Conservation (phyloP, 92 coral and sea anemone genomes). For the Bergia sp. region DNA sequence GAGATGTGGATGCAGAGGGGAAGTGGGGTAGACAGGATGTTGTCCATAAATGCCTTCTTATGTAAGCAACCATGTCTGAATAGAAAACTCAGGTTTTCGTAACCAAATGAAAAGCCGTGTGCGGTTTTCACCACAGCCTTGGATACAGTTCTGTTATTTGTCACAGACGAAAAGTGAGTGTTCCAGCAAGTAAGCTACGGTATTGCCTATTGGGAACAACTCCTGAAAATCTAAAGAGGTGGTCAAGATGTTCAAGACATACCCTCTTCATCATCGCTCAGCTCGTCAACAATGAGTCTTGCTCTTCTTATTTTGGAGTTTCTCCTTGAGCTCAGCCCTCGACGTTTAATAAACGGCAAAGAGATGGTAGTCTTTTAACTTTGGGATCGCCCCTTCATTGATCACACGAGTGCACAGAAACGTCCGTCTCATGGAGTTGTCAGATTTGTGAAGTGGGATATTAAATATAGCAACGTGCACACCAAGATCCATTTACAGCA, state of each 20-base stretch:
- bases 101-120: constrained; percentile 53
- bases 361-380: not conserved
- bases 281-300: not conserved
- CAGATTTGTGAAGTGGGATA: no score
- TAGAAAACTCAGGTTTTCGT: constrained; percentile 61
- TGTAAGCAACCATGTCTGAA: constrained; percentile 61
- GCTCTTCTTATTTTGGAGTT: not conserved
- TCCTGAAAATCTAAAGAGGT: not conserved
- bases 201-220: not conserved
- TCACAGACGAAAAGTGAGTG: constrained; percentile 42
- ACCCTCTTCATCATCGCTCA: constrained; percentile 8
- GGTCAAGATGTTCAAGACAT: not conserved
- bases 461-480: no score
- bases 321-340: not conserved
- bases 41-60: constrained; percentile 69
- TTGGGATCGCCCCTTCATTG: not conserved
- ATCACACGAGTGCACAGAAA: not conserved
- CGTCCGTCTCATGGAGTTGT: not conserved
- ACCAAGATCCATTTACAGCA: no score
- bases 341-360: constrained; percentile 2
- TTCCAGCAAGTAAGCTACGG: constrained; percentile 50
- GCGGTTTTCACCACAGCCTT: constrained; percentile 58
- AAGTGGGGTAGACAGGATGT: no score
- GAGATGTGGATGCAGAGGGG: no score
- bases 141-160: constrained; percentile 60